phyloP scores from a whole-genome alignment of 1,140 invertebrate species.

The Phenacoccus solenopsis region DNA sequence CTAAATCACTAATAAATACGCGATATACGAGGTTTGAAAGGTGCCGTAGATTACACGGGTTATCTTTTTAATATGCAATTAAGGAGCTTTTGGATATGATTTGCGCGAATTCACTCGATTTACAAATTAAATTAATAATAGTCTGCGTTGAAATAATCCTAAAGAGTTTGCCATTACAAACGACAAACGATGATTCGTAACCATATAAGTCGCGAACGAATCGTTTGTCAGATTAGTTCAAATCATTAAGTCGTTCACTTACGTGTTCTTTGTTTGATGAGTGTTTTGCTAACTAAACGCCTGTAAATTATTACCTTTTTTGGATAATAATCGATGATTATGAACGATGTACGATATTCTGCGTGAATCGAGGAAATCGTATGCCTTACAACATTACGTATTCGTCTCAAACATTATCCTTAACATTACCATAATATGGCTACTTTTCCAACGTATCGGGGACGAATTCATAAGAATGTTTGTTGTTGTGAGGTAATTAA shows the following conservation, averaged over 20 bases:
- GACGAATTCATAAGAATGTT: too few relatives aligned
- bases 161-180: neutral
- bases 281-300: too few relatives aligned
- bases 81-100: slow-evolving; percentile 11
- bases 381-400: too few relatives aligned
- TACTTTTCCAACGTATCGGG: too few relatives aligned
- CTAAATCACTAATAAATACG: slow-evolving; percentile 10
- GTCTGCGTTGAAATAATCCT: neutral
- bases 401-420: too few relatives aligned
- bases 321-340: too few relatives aligned
- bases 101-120: slow-evolving; percentile 15
- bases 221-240: neutral
- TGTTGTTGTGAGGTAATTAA: too few relatives aligned
- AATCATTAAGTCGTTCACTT: neutral
- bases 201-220: neutral
- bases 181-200: neutral
- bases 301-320: too few relatives aligned
- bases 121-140: neutral
- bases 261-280: neutral
- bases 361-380: too few relatives aligned
- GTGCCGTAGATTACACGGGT: slow-evolving; percentile 11
- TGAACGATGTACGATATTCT: too few relatives aligned
- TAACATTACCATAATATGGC: too few relatives aligned
- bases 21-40: neutral
- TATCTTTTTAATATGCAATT: slow-evolving; percentile 11